phyloP scores from a whole-genome alignment of 2,113 vertebrate genomes.

The Taurulus bubalis region DNA sequence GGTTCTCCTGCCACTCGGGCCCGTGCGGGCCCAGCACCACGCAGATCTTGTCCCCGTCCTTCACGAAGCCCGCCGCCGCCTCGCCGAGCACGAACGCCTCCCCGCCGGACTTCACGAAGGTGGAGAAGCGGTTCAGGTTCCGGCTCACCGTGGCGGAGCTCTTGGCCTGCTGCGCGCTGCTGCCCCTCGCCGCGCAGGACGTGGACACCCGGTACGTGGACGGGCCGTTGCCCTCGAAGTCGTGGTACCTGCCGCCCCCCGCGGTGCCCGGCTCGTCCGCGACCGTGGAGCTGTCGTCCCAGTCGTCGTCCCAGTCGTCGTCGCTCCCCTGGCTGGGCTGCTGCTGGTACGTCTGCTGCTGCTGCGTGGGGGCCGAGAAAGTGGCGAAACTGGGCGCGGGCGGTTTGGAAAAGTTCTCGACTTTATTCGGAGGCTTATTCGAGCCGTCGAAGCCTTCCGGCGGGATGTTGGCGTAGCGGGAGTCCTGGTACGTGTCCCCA shows the following conservation, averaged over 20 bases:
- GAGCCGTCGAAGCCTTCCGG: constrained; percentile 82
- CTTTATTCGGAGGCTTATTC: constrained; percentile 67
- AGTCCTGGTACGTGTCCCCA: constrained; percentile 65
- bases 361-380: constrained; percentile 68
- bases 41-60: constrained; percentile 95
- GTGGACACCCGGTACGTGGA: constrained; percentile 88
- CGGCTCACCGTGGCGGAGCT: constrained; percentile 93
- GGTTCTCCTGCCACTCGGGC: constrained; percentile 98
- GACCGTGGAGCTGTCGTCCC: constrained; percentile 95
- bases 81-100: constrained; percentile 98
- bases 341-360: constrained; percentile 79
- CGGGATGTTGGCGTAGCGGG: constrained; percentile 88
- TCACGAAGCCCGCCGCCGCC: constrained; percentile 90
- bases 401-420: constrained; percentile 72
- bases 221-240: constrained; percentile 86
- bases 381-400: constrained; percentile 68
- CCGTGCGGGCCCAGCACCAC: constrained; percentile 91
- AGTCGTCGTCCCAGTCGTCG: constrained; percentile 98
- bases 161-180: constrained; percentile 85
- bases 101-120: constrained; percentile 96
- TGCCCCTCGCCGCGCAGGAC: constrained; percentile 77
- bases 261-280: constrained; percentile 89
- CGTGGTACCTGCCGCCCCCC: constrained; percentile 81
- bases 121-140: constrained; percentile 97
- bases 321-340: constrained; percentile 89